Evolutionary conservation across 2,888 invertebrate genomes (phyloP).

Genomic region (Serrognathus titanus): DNA sequence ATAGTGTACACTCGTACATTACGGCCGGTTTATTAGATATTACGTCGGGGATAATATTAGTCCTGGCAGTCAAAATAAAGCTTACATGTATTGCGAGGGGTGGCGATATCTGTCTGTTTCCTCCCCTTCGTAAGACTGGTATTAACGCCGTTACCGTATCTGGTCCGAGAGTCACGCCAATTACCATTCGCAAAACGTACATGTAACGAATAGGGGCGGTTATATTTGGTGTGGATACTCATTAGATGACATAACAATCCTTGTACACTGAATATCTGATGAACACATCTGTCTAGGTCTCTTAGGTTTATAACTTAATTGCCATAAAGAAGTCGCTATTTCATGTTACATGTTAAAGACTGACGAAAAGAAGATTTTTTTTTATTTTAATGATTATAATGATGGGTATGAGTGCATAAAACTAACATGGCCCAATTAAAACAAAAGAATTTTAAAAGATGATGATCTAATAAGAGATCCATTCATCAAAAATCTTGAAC

Average conservation of each 20-base stretch:
- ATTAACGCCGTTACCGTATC: constrained; percentile 45
- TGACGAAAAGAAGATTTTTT: no score
- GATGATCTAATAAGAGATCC: no score
- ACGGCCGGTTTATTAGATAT: constrained; percentile 39
- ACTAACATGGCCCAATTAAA: no score
- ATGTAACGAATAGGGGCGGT: constrained; percentile 14
- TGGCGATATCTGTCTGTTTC: constrained; percentile 4
- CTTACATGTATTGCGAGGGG: constrained; percentile 32
- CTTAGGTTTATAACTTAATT: no score
- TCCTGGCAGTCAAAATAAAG: constrained; percentile 40
- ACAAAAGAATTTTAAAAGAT: no score
- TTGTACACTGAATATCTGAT: constrained; percentile 2
- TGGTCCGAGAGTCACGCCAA: constrained; percentile 43
- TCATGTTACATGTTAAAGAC: no score
- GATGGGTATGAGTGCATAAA: no score
- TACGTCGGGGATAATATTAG: constrained; percentile 44
- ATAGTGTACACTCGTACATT: no score
- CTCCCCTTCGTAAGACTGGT: constrained; percentile 34
- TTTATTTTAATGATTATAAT: no score
- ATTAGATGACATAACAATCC: constrained; percentile 17
- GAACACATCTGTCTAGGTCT: background rate
- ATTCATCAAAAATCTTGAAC: no score
- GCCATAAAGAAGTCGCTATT: no score
- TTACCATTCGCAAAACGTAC: constrained; percentile 34
- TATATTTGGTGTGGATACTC: constrained; percentile 17